phyloP scores from a whole-genome alignment of 2,113 vertebrate genomes.

The Prionailurus bengalensis region DNA sequence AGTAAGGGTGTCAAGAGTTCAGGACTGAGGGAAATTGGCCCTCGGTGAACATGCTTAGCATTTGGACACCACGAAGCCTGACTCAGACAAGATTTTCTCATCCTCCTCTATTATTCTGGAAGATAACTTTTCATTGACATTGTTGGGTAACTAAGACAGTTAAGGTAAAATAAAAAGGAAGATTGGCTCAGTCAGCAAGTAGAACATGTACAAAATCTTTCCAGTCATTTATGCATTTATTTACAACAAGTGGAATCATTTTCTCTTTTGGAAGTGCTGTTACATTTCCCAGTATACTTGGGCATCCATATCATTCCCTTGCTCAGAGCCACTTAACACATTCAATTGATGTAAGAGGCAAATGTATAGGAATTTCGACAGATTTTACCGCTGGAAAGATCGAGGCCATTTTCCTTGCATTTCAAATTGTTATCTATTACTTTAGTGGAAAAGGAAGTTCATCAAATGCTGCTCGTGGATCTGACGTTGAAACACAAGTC shows the following conservation, averaged over 20 bases:
- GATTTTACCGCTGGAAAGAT: background rate
- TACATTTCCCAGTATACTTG: background rate
- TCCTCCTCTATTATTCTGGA: background rate
- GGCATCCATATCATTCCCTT: background rate
- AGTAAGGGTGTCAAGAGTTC: background rate
- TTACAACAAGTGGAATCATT: background rate
- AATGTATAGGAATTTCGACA: background rate
- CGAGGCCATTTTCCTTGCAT: background rate
- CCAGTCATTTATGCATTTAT: background rate
- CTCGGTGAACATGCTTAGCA: background rate
- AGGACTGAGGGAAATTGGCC: background rate
- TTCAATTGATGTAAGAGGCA: conserved; percentile 3
- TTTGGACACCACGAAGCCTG: background rate
- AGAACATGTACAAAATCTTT: background rate
- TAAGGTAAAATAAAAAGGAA: conserved; percentile 37
- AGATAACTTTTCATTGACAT: background rate
- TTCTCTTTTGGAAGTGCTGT: background rate
- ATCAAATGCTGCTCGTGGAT: background rate
- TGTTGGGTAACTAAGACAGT: background rate
- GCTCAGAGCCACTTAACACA: background rate
- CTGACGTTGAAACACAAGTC: background rate
- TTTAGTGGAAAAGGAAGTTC: background rate
- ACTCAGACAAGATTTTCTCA: background rate
- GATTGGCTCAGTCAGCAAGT: background rate
- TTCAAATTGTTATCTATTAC: background rate